These are phyloP conservation scores for Eidolon helvum DNA, from an alignment of 2,113 vertebrate genomes.

Conservation along the genomic window DNA sequence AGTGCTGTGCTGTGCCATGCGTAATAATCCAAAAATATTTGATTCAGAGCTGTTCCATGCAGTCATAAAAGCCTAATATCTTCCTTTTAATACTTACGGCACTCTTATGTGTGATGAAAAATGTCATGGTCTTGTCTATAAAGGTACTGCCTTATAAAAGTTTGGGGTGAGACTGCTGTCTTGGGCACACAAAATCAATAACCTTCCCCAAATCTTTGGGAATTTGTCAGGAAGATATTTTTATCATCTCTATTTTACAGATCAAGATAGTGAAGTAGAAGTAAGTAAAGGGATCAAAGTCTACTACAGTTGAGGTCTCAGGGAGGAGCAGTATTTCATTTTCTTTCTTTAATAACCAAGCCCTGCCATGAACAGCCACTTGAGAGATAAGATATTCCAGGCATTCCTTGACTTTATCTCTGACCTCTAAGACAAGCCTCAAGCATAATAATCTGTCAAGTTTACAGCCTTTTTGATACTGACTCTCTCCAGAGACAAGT, in stretches of 20 bases:
- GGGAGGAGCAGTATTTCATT: neutral
- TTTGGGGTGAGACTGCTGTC: neutral
- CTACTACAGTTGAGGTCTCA: neutral
- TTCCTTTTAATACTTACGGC: neutral
- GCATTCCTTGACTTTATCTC: neutral
- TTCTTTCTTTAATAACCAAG: neutral
- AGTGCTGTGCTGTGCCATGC: accelerated
- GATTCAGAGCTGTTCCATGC: neutral
- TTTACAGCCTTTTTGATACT: neutral
- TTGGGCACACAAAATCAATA: neutral
- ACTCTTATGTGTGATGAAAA: neutral
- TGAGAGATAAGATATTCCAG: neutral
- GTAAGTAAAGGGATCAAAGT: neutral
- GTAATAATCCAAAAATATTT: neutral
- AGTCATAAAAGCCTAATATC: neutral
- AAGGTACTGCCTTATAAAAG: neutral
- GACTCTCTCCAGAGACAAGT: neutral
- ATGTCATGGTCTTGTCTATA: neutral
- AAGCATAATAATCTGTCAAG: neutral
- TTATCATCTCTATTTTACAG: neutral
- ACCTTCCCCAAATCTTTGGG: neutral
- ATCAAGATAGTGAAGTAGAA: neutral
- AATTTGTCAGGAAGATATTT: neutral
- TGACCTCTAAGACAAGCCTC: neutral
- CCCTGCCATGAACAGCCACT: neutral